Conservation (phyloP, 1,140 invertebrate species). For the Papilio polyxenes region DNA sequence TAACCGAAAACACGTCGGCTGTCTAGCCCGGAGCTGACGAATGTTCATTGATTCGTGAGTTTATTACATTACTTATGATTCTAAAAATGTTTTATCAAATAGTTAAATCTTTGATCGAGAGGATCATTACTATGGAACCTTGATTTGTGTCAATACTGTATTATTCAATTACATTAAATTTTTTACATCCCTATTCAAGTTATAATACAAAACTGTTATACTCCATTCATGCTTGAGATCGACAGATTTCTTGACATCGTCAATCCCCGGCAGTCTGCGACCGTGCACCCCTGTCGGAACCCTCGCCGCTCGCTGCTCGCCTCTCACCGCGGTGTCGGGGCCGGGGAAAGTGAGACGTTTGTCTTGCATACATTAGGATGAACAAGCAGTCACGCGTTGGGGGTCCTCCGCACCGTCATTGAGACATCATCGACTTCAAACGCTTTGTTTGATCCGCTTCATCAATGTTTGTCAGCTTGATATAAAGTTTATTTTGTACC, state of each 20-base stretch:
- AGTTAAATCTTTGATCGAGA: not conserved
- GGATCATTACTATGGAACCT: not conserved
- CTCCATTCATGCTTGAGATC: constrained; percentile 8
- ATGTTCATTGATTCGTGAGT: not conserved
- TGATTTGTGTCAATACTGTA: not conserved
- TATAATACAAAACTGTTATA: too few species aligned
- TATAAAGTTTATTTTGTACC: not conserved
- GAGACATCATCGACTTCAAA: constrained; percentile 33
- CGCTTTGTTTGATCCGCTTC: constrained; percentile 10
- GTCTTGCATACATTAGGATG: constrained; percentile 55
- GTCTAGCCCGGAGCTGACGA: not conserved
- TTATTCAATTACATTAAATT: too few species aligned
- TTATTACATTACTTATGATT: not conserved
- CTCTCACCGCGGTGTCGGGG: not conserved
- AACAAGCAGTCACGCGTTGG: constrained; percentile 39
- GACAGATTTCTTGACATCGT: constrained; percentile 33
- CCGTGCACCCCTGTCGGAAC: constrained; percentile 39
- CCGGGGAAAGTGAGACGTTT: constrained; percentile 57
- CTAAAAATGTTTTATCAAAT: not conserved
- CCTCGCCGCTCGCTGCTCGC: not conserved
- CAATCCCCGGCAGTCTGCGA: constrained; percentile 33
- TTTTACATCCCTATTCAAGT: too few species aligned
- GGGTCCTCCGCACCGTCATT: constrained; percentile 11
- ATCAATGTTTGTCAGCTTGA: constrained; percentile 27
- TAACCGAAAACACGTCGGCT: not conserved